phyloP scores from a whole-genome alignment of 2,888 invertebrate species.

The Trichogramma evanescens region DNA sequence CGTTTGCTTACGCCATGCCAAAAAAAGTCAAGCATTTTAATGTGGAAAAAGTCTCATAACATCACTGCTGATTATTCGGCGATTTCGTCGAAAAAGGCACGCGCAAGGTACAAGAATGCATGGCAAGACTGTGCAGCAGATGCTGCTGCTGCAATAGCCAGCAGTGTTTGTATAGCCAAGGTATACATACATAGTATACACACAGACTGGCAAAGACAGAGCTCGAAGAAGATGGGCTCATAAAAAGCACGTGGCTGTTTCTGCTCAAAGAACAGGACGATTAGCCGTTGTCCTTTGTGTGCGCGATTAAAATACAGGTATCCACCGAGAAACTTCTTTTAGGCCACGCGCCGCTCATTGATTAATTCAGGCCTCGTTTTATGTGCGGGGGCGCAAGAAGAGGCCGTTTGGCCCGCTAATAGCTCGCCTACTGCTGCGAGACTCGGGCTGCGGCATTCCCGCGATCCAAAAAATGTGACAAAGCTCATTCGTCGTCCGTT shows the following conservation, averaged over 20 bases:
- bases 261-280: not conserved
- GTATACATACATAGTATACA: too few species aligned
- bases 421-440: conserved; percentile 24
- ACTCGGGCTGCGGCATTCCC: conserved; percentile 26
- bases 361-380: conserved; percentile 25
- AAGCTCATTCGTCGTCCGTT: not conserved
- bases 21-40: not conserved
- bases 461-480: conserved; percentile 25
- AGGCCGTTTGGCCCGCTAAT: conserved; percentile 27
- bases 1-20: not conserved
- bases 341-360: conserved; percentile 19
- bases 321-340: not conserved
- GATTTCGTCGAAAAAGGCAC: conserved; percentile 17
- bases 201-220: too few species aligned
- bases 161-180: too few species aligned
- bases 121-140: too few species aligned
- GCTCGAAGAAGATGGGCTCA: not conserved
- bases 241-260: conserved; percentile 11
- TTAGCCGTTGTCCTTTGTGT: conserved; percentile 6
- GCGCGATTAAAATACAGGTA: too few species aligned
- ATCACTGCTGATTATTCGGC: conserved; percentile 7
- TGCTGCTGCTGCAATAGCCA: too few species aligned
- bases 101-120: conserved; percentile 16
- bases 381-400: conserved; percentile 23
- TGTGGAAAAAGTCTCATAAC: not conserved